Base-by-base conservation (phyloP, 2,888 invertebrate genomes). In the Parasteatoda lunata region DNA sequence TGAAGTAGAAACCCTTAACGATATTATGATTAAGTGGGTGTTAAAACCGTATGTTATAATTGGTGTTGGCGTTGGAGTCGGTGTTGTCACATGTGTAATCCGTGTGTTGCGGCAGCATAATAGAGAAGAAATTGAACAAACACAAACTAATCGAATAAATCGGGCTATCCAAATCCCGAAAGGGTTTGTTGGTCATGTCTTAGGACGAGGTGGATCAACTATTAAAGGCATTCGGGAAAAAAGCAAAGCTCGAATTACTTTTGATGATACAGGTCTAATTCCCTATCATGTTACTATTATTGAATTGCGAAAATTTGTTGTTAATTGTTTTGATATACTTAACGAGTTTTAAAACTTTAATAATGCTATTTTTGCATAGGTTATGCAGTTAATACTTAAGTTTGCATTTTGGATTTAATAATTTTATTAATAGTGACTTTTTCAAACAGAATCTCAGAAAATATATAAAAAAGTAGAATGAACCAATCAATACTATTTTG, bases 211-310 rank as follows among this genome's bases (percentile, higher is more conserved):
- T 59, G 85, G 85, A 65, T 15, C 45, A n/a, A 80, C 76, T 15
- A 85, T 85, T 11, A 79, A 80, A 76, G 45, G 51, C 11, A 85
- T 85, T 66, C 85, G 85, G n/a, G 85, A 80, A 30, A 80, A 76
- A 30, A 80, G 59, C 15, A 79, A 54, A 54, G 71, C 85, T 3
- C 64, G 70, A 65, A 70, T 85, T 15, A 65, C 59, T 51, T 85
- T 85, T 6, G 71, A 77, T 15, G 79, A 80, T 47, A 47, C 64
- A 85, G 80, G 85, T 80, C 70, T 64, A n/a, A 30, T 30, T 30
- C 30, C 30, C 30, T 30, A 30, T 30, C 30, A 30, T 30, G 30
- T 30, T 30, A 30, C 30, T 30, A 30, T 30, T 30, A 30, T 30
- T 30, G 30, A 30, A 30, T 30, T 30, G 30, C 0, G 30, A 30